Evolutionary conservation across 2,888 invertebrate genomes (phyloP), one percentile per base, ranked within the genome.

Genomic region (Ceramica pisi): DNA sequence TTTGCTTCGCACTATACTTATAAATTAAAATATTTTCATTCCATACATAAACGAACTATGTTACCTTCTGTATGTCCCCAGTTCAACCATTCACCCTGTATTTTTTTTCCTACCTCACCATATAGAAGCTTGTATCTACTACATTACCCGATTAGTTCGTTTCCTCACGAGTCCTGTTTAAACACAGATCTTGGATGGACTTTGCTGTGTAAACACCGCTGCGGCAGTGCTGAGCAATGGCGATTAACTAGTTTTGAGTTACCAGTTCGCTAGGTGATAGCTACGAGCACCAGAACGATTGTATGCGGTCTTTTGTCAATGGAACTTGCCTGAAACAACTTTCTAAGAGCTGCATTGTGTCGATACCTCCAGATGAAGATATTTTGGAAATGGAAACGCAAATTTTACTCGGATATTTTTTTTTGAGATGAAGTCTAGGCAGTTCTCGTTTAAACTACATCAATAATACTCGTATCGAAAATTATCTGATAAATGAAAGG

Each of bases 81-180:
- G 6, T 35, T 35, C 35, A 23, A 31, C 14, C 19, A 35, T 0
- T 14, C 19, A 14, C 16, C 26, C 35, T 14, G 23, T 65, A 31
- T 46, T 26, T 50, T 76, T 50, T 66, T 51, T 38, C 35, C 26
- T 1, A 21, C 21, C 8, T 9, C 1, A n/a, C 1, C 4, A 14
- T 53, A 44, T 65, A 71, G 44, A 67, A 46, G 8, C 23, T 56
- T n/a, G 35, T 31, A 63, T 26, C 41, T 51, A 51, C 61, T 86
- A 82, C 85, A 87, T 91, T 90, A 89, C 87, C 63, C 85, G 89
- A 92, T 93, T 90, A 90, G 83, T 73, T 86, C 80, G 67, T 75
- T 83, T 86, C 86, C 85, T 87, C 86, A 85, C 78, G 66, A 64
- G 72, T 65, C 67, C 82, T 87, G 84, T 80, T 79, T 80, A 84